These are phyloP conservation scores for Callocephalon fimbriatum DNA, from an alignment of 2,113 vertebrate species.

Conservation along the genomic window DNA sequence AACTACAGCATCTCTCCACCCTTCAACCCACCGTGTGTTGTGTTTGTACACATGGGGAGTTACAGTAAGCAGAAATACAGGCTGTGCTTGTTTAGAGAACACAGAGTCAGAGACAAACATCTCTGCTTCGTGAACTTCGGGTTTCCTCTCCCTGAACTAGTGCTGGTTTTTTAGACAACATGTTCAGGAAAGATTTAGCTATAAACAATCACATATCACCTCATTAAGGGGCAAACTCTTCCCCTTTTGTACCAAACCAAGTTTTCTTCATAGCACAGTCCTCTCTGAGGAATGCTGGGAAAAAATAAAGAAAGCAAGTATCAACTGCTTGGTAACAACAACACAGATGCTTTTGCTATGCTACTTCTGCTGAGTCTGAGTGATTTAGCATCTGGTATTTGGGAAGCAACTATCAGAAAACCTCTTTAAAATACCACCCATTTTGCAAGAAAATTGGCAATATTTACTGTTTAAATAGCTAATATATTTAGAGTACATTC, in stretches of 20 bases:
- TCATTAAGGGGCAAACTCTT: background rate
- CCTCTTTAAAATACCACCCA: background rate
- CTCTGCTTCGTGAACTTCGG: accelerated
- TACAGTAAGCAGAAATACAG: background rate
- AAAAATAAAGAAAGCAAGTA: background rate
- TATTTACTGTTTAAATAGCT: background rate
- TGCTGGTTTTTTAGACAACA: background rate
- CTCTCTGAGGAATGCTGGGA: background rate
- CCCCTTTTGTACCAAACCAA: background rate
- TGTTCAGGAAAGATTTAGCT: background rate
- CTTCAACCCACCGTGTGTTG: background rate
- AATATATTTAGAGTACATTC: background rate
- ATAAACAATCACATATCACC: background rate
- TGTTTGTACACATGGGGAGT: accelerated
- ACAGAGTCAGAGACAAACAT: background rate
- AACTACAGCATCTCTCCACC: background rate
- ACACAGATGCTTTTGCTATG: accelerated
- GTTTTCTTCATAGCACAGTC: background rate
- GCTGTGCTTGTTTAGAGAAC: background rate
- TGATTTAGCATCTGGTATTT: background rate
- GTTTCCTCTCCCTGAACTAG: background rate
- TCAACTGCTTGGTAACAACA: background rate
- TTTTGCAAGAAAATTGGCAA: background rate
- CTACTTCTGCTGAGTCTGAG: background rate
- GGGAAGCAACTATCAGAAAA: background rate